Evolutionary conservation across 1,140 invertebrate genomes (phyloP), one percentile per base, ranked within the genome.

Genomic region (Drosophila dunni): DNA sequence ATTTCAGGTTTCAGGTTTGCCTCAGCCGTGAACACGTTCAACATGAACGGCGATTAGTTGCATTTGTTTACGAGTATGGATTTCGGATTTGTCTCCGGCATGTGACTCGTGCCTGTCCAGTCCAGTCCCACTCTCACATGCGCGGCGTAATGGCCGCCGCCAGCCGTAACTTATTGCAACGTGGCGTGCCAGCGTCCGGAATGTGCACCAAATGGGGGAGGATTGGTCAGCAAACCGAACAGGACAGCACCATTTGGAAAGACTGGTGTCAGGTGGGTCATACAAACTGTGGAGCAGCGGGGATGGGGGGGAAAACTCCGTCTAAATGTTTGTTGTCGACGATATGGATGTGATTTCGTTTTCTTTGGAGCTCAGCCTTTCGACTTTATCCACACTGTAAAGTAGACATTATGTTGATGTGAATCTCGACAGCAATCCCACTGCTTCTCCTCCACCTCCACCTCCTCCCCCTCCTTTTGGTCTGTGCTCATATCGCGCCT

Each of bases 41-140:
- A 88, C 84, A 88, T 89, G 84, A 88, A 81, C 77, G 84, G 84
- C 84, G 84, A 88, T 88, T 88, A 88, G 84, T 89, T 88, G 84
- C 84, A 88, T 89, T 88, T 88, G 84, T 89, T 88, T 88, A 88
- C 81, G 84, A 89, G 84, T 89, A 88, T 88, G 84, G 84, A 88
- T 88, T 88, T 88, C 67, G 84, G 85, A 88, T 88, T 88, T 88
- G 84, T 88, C 80, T 84, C 83, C 77, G 79, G 72, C 79, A 29
- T 82, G 64, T 78, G 78, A 58, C 34, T 40, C 33, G n/a, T 56
- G 34, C 34, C 34, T 36, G 34, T 38, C 29, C 11, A 7, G 10
- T 24, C 46, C 67, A 45, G 48, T 50, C 46, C 24, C 66, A 65
- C 17, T 20, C 17, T 20, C 17, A 60, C 69, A 72, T 62, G 63